These are phyloP conservation scores for Phrynosoma blainvillii DNA, from an alignment of 2,113 vertebrate species.

Conservation along the genomic window DNA sequence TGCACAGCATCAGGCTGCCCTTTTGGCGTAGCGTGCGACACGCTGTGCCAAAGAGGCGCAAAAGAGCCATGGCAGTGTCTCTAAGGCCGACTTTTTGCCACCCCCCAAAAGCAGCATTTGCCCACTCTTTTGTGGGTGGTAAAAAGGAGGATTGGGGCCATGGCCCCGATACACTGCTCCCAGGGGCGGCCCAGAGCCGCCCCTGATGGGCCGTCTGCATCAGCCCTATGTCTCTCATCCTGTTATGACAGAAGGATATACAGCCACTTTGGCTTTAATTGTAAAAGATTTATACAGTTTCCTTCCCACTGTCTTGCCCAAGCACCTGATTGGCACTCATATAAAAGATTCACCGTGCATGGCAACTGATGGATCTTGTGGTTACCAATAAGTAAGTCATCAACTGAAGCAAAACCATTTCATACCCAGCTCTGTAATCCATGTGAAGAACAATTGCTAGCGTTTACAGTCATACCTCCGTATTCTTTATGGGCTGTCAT, in stretches of 20 bases:
- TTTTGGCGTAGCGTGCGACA: no score
- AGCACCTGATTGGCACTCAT: neutral
- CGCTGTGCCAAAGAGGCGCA: no score
- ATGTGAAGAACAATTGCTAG: neutral
- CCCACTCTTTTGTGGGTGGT: no score
- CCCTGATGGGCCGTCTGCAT: no score
- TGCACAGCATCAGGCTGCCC: no score
- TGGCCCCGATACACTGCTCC: no score
- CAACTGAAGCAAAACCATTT: neutral
- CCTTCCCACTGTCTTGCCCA: neutral
- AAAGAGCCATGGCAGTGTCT: no score
- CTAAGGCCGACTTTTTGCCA: no score
- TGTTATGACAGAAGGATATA: neutral
- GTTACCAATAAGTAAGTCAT: neutral
- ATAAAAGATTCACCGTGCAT: no score
- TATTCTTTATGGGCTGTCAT: neutral
- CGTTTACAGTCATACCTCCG: no score
- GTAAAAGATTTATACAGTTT: neutral
- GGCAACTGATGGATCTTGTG: neutral
- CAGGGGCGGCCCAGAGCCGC: no score
- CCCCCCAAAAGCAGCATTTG: no score
- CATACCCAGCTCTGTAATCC: neutral
- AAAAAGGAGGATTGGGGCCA: neutral
- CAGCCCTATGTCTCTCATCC: neutral
- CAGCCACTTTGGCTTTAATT: neutral